Evolutionary conservation across 2,888 invertebrate species (phyloP), one percentile per base, ranked within the genome.

Genomic region (Galerucella pusilla): DNA sequence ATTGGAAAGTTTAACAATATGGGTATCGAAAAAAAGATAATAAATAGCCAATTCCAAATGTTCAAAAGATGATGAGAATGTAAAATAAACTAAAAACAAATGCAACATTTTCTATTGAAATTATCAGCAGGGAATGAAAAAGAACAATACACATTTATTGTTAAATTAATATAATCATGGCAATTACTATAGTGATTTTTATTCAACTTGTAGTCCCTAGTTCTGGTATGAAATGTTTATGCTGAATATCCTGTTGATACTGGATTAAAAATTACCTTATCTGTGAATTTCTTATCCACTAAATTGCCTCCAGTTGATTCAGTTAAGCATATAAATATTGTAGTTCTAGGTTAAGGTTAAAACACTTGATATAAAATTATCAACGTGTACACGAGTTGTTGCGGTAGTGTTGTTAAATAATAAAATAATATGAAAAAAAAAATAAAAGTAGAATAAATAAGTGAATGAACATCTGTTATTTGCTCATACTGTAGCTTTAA

Each of bases 311-410:
- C 52, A 52, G 52, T n/a, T 52, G 52, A 52, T 52, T 20, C 16
- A 57, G 9, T 10, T 7, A 20, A 16, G 20, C 9, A 57, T n/a
- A 20, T 57, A 57, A 6, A 57, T 16, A 57, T 20, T 16, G 49
- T 49, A 20, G 57, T 57, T 57, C 57, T 57, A 57, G 57, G 57
- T 57, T 57, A 57, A 57, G 57, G 20, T 57, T 16, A 57, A 57
- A 57, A 57, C 20, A 57, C 16, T 57, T 57, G n/a, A 16, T 57
- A 16, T 20, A 9, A 57, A 16, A 57, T 57, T 10, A 57, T 16
- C 9, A 9, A 57, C 57, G 2, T 16, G 1, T 49, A 49, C 49
- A 49, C 49, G 49, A 49, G 14, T 11, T 12, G 49, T 49, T 14
- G 14, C 14, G 49, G 49, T 46, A 46, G 10, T 49, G 12, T 49